Conservation (phyloP, 2,888 invertebrate genomes). For the Polydrusus cervinus region DNA sequence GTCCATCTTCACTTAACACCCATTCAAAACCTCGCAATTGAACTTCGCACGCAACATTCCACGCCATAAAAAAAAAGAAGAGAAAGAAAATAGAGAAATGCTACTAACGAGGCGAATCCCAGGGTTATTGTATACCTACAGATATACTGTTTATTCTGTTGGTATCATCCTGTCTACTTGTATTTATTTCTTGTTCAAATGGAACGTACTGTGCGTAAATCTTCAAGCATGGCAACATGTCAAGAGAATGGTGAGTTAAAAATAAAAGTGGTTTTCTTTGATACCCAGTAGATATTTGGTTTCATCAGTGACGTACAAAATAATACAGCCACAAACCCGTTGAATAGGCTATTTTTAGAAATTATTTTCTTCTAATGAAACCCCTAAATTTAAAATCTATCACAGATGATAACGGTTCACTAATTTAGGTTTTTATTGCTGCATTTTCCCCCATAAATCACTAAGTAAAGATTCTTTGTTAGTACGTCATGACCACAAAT, state of each 20-base stretch:
- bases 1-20: neutral
- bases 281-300: neutral
- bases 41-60: constrained; percentile 13
- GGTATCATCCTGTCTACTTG: constrained; percentile 67
- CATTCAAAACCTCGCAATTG: neutral
- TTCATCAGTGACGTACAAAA: neutral
- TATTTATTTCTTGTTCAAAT: constrained; percentile 73
- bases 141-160: constrained; percentile 66
- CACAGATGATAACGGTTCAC: no score
- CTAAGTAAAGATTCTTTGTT: no score
- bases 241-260: constrained; percentile 73
- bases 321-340: no score
- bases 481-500: no score
- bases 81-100: constrained; percentile 52
- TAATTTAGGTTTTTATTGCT: no score
- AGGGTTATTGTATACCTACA: constrained; percentile 65
- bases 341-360: no score
- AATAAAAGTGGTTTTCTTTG: neutral
- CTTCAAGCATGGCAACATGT: constrained; percentile 75
- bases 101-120: constrained; percentile 63
- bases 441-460: no score
- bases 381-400: no score
- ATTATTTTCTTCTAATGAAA: no score
- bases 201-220: constrained; percentile 76
- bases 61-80: constrained; percentile 3